phyloP scores from a whole-genome alignment of 1,140 invertebrate species.

The Phenacoccus solenopsis region DNA sequence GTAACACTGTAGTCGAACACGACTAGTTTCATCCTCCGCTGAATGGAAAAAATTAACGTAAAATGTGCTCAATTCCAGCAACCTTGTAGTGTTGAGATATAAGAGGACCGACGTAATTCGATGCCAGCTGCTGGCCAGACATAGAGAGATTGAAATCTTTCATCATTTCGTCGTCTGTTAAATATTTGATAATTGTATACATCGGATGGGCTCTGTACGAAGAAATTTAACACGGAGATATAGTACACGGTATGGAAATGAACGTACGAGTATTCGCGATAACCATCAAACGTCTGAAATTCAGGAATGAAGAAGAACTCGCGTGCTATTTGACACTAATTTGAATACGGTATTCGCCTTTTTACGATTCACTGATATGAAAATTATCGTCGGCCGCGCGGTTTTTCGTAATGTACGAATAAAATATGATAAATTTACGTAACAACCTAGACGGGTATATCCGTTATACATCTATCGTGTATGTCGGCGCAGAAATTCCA shows the following conservation, averaged over 20 bases:
- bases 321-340: background rate
- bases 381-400: background rate
- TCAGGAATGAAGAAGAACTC: background rate
- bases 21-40: background rate
- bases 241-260: too few relatives aligned
- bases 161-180: too few relatives aligned
- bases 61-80: background rate
- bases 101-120: background rate
- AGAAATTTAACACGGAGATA: too few relatives aligned
- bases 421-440: background rate
- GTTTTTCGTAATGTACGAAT: background rate
- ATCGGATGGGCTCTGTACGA: background rate
- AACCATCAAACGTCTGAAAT: background rate
- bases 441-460: background rate
- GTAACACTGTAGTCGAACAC: too few relatives aligned
- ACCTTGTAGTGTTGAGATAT: too few relatives aligned
- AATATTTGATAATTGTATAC: background rate
- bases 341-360: background rate
- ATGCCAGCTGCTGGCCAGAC: background rate
- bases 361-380: background rate
- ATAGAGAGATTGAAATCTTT: background rate
- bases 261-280: too few relatives aligned
- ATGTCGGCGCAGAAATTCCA: too few relatives aligned
- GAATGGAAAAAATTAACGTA: background rate
- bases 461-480: background rate